Base-by-base conservation (phyloP, 2,888 invertebrate species). In the Agriopis marginaria region DNA sequence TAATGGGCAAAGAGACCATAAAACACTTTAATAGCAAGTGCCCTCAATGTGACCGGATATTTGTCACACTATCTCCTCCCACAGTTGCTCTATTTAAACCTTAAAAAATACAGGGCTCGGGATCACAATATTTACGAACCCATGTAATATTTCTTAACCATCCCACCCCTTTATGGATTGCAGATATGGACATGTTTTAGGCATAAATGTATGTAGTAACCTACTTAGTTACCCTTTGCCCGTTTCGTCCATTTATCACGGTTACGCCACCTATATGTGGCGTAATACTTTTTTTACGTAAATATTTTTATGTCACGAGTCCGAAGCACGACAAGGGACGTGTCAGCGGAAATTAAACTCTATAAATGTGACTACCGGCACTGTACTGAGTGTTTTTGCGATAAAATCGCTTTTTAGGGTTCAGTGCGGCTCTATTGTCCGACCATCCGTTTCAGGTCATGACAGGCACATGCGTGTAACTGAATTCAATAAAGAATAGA, bases 281-380 rank as follows among this genome's bases (percentile, higher is more conserved):
- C 70, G 71, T 72, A 76, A 74, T 72, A 77, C 72, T 73, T 77
- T 75, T 74, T 75, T 73, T 74, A 71, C 74, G 75, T 74, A 74
- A 75, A 74, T 77, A 75, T 77, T 74, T 66, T 74, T 75, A 73
- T 68, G 73, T 60, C 63, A 73, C 63, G 68, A 74, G 67, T 65
- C 68, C 67, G 66, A 71, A 69, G 68, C 76, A 72, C 73, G 74
- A 72, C 72, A 75, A 70, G 72, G 72, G 73, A 66, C 74, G 70
- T 77, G 78, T 75, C 70, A 56, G 45, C 76, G 78, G 78, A 78
- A 78, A 78, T 78, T 77, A 78, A 78, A 77, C 78, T 74, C 74
- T 74, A 77, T 76, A 75, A 77, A 75, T 71, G 75, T 68, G 70
- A 68, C 71, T 72, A 68, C 71, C 64, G 45, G 60, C 47, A 49